phyloP scores from a whole-genome alignment of 2,888 invertebrate species.

The Perithous albicinctus region DNA sequence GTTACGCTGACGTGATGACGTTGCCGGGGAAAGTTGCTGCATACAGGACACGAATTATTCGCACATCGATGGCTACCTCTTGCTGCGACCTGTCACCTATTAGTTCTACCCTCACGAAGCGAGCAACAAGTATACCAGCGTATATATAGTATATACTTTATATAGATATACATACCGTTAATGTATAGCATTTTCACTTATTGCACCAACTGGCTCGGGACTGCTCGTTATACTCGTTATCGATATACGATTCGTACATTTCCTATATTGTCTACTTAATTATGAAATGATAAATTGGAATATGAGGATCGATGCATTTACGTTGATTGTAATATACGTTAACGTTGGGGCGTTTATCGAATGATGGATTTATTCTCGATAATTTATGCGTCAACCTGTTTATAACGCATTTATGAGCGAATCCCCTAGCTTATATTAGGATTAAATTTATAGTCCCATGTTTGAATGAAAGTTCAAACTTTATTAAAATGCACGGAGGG shows the following conservation, averaged over 20 bases:
- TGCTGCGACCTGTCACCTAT: slow-evolving; percentile 37
- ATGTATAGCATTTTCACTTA: neutral
- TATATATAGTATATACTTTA: slow-evolving; percentile 13
- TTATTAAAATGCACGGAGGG: no score
- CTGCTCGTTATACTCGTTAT: neutral
- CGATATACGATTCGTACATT: neutral
- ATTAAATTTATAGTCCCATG: no score
- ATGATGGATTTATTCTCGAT: neutral
- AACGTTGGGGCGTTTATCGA: neutral
- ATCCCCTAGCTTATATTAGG: slow-evolving; percentile 1
- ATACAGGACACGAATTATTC: slow-evolving; percentile 32
- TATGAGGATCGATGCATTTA: neutral
- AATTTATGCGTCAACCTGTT: neutral
- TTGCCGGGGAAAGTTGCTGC: neutral
- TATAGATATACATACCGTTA: neutral
- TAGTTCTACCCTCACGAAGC: slow-evolving; percentile 37
- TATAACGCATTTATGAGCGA: neutral
- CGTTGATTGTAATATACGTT: neutral
- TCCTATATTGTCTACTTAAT: neutral
- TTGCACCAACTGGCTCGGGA: neutral
- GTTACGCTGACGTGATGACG: slow-evolving; percentile 2
- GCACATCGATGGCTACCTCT: slow-evolving; percentile 39
- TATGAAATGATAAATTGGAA: neutral
- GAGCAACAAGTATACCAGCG: slow-evolving; percentile 51
- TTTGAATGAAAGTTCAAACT: no score